phyloP scores from a whole-genome alignment of 2,113 vertebrate species.

The Tenebrosternarchus preto region DNA sequence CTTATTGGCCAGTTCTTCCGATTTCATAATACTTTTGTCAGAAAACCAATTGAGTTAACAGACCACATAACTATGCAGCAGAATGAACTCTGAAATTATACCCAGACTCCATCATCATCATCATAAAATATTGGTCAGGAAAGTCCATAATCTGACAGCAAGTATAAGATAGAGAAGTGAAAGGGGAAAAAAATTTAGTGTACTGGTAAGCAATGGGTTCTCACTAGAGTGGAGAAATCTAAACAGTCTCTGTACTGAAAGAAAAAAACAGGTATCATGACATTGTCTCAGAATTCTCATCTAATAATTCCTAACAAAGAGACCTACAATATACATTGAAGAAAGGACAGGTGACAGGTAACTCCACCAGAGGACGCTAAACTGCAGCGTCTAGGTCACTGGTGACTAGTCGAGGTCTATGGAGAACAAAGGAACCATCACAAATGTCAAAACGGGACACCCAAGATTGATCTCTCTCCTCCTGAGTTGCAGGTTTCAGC shows the following conservation, averaged over 20 bases:
- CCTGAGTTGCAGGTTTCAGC: neutral
- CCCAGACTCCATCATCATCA: too few relatives aligned
- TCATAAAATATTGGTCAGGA: too few relatives aligned
- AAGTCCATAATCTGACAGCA: too few relatives aligned
- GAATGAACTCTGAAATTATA: neutral
- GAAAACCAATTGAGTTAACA: conserved; percentile 52
- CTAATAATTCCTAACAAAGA: too few relatives aligned
- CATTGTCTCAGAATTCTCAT: too few relatives aligned
- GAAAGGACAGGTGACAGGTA: neutral
- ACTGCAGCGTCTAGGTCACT: neutral
- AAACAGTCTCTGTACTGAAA: too few relatives aligned
- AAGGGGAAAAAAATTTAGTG: too few relatives aligned
- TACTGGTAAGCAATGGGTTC: too few relatives aligned
- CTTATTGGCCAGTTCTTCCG: neutral
- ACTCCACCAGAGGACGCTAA: conserved; percentile 18
- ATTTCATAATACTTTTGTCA: neutral
- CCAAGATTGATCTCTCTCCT: neutral
- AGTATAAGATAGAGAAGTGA: too few relatives aligned
- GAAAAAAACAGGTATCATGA: too few relatives aligned
- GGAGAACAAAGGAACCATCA: conserved; percentile 2
- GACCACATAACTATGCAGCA: conserved; percentile 64
- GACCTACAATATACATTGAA: neutral
- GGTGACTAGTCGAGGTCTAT: neutral
- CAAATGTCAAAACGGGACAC: neutral
- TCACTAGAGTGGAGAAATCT: too few relatives aligned